phyloP scores from a whole-genome alignment of 2,888 invertebrate genomes.

The Nomada flava region DNA sequence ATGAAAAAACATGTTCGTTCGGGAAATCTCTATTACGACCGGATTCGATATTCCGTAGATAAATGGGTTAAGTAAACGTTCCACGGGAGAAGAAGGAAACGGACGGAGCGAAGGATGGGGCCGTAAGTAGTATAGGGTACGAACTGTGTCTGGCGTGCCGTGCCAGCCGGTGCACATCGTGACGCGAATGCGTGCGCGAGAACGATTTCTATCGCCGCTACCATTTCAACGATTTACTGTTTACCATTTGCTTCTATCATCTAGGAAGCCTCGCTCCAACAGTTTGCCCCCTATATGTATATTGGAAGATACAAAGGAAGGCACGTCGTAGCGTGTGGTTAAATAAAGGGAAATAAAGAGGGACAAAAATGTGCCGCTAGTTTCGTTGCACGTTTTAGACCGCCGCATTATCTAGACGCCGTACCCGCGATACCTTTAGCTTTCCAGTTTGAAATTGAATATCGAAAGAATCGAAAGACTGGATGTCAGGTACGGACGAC shows the following conservation, averaged over 20 bases:
- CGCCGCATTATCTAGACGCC: too few species aligned
- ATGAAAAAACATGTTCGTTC: too few species aligned
- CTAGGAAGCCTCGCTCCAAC: slow-evolving; percentile 17
- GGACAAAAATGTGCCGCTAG: neutral
- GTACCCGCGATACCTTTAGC: neutral
- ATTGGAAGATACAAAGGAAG: too few species aligned
- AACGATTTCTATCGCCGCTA: slow-evolving; percentile 70
- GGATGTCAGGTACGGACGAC: neutral
- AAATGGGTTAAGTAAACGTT: slow-evolving; percentile 53
- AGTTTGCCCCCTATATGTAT: too few species aligned
- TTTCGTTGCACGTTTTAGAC: neutral
- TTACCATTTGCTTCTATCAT: slow-evolving; percentile 61
- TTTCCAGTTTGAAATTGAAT: slow-evolving; percentile 1
- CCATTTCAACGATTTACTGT: slow-evolving; percentile 69
- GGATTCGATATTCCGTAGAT: slow-evolving; percentile 2
- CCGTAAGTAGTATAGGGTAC: slow-evolving; percentile 74
- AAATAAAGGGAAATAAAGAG: too few species aligned
- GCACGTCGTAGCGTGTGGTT: too few species aligned
- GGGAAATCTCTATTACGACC: slow-evolving; percentile 17
- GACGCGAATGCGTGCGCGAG: slow-evolving; percentile 74
- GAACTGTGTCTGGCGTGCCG: slow-evolving; percentile 74
- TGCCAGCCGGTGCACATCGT: slow-evolving; percentile 77
- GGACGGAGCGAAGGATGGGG: slow-evolving; percentile 33
- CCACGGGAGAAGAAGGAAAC: slow-evolving; percentile 14
- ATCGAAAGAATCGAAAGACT: neutral